Evolutionary conservation across 2,888 invertebrate genomes (phyloP), one percentile per base, ranked within the genome.

Genomic region (Noctua pronuba): DNA sequence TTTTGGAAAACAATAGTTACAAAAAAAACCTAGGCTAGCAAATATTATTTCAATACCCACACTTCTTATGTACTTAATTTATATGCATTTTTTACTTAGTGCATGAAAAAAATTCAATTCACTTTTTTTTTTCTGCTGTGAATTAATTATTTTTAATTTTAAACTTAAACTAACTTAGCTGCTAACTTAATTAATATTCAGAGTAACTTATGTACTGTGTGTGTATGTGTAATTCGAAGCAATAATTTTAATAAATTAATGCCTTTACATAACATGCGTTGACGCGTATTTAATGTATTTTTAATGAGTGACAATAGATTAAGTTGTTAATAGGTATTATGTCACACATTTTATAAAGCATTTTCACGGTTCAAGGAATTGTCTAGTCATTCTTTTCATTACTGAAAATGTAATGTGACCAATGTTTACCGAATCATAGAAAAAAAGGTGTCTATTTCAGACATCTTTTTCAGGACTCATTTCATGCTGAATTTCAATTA

Each of bases 381-480:
- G 81, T 49, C n/a, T 66, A 0, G 65, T 75, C 82, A 73, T 75
- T 69, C n/a, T 62, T 75, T 81, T 75, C 60, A 73, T 85, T 75
- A 85, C 68, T 69, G 18, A 55, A 80, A 75, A 55, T 28, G 16
- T 38, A 70, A 46, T 44, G 41, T n/a, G 31, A 35, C 5, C 7
- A 7, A 49, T 72, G 52, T 66, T 75, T 52, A 38, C 5, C n/a
- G 18, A 16, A 52, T 10, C 18, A 21, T 16, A 46, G 0, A 55
- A 55, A 31, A 13, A 31, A 46, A 44, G n/a, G n/a, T n/a, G n/a
- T n/a, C n/a, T n/a, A n/a, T n/a, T n/a, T n/a, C 46, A 28, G 28
- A 55, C 5, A 11, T 2, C 13, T 55, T 67, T 71, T 81, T 41
- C 7, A 44, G 0, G 8, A 46, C 24, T 66, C 16, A 70, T 79